Conservation (phyloP, 2,888 invertebrate genomes). For the Cecidostiba fungosa region DNA sequence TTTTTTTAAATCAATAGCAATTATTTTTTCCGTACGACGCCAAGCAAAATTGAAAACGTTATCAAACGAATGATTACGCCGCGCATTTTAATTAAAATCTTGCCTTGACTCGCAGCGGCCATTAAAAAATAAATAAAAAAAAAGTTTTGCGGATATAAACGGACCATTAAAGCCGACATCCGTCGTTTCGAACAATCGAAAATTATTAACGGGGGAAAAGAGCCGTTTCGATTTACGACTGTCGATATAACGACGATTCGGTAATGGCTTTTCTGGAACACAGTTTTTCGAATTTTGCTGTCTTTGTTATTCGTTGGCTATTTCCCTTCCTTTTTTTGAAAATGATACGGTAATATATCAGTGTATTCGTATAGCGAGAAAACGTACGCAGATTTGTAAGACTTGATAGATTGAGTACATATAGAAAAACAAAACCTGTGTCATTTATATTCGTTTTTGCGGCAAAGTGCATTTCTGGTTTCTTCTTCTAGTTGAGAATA, state of each 20-base stretch:
- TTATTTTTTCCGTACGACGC: not conserved
- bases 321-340: not conserved
- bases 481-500: not conserved
- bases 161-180: not conserved
- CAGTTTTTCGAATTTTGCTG: not conserved
- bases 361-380: no score
- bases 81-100: not conserved
- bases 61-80: not conserved
- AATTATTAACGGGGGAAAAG: not conserved
- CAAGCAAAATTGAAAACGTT: not conserved
- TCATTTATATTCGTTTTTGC: no score
- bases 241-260: not conserved
- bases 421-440: no score
- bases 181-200: not conserved
- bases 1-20: not conserved
- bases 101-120: not conserved
- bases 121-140: conserved; percentile 13
- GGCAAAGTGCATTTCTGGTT: not conserved
- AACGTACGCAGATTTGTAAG: no score
- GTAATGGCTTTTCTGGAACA: not conserved
- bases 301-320: not conserved
- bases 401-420: no score
- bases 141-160: not conserved
- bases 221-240: not conserved
- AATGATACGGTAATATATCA: no score